phyloP scores from a whole-genome alignment of 1,140 invertebrate species.

The Melitaea cinxia region DNA sequence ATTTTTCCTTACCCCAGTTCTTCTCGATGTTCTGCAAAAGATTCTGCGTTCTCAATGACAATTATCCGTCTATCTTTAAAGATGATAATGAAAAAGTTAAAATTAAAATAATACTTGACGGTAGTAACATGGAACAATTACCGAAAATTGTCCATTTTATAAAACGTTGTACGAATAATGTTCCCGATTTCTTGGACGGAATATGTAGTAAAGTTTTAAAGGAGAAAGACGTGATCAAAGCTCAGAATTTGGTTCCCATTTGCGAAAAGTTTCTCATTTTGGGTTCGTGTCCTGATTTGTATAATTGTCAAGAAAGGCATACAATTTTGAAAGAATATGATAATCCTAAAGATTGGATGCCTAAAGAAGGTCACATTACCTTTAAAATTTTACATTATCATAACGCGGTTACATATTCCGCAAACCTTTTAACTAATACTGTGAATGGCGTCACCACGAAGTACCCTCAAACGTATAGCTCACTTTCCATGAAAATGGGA shows the following conservation, averaged over 20 bases:
- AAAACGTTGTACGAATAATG: conserved; percentile 60
- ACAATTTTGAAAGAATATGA: conserved; percentile 56
- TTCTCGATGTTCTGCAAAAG: conserved; percentile 70
- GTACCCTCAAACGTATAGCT: conserved; percentile 58
- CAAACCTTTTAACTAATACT: conserved; percentile 51
- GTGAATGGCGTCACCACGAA: conserved; percentile 47
- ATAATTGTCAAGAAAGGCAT: conserved; percentile 66
- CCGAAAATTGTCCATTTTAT: conserved; percentile 74
- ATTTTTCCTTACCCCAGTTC: conserved; percentile 65
- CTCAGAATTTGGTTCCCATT: conserved; percentile 56
- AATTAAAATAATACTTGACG: conserved; percentile 70
- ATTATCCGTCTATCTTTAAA: conserved; percentile 70
- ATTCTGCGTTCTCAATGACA: conserved; percentile 70
- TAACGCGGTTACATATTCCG: conserved; percentile 59
- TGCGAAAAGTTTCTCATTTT: conserved; percentile 62
- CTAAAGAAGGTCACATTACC: conserved; percentile 57
- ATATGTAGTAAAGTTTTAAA: conserved; percentile 51
- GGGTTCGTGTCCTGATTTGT: conserved; percentile 66
- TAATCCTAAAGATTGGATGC: conserved; percentile 61
- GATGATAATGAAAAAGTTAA: conserved; percentile 45
- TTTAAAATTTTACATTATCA: conserved; percentile 72
- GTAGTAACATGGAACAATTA: conserved; percentile 61
- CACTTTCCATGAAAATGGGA: conserved; percentile 64
- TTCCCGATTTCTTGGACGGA: conserved; percentile 52
- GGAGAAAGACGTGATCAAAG: conserved; percentile 60